Conservation (phyloP, 2,113 vertebrate species). For the Ceuthmochares aereus region DNA sequence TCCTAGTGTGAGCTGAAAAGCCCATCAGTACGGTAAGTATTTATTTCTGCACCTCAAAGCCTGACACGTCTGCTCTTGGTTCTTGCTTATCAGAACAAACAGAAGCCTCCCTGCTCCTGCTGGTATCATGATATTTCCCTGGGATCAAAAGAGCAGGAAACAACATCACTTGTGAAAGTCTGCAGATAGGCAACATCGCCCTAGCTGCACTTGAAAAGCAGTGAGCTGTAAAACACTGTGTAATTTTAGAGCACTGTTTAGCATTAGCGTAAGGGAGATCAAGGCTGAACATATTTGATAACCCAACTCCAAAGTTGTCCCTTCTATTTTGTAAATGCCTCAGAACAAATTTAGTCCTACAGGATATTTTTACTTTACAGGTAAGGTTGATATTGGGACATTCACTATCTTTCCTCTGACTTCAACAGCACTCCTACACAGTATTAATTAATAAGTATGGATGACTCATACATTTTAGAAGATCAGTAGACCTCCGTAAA, state of each 20-base stretch:
- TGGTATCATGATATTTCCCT: accelerated
- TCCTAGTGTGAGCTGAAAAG: neutral
- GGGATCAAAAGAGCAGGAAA: neutral
- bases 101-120: neutral
- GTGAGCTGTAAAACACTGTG: neutral
- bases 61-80: accelerated
- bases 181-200: neutral
- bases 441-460: neutral
- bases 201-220: neutral
- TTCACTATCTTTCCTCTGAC: neutral
- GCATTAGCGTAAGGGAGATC: neutral
- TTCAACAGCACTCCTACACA: neutral
- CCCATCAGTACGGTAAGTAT: neutral
- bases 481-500: constrained; percentile 12
- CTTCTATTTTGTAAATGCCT: neutral
- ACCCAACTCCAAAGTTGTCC: neutral
- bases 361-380: neutral
- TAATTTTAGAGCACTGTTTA: neutral
- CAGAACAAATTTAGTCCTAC: neutral
- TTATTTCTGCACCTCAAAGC: neutral
- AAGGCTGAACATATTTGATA: neutral
- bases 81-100: neutral
- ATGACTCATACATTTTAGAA: neutral
- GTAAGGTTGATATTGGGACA: neutral
- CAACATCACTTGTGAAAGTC: neutral